Evolutionary conservation across 2,888 invertebrate genomes (phyloP).

Genomic region (Cryptus armator): DNA sequence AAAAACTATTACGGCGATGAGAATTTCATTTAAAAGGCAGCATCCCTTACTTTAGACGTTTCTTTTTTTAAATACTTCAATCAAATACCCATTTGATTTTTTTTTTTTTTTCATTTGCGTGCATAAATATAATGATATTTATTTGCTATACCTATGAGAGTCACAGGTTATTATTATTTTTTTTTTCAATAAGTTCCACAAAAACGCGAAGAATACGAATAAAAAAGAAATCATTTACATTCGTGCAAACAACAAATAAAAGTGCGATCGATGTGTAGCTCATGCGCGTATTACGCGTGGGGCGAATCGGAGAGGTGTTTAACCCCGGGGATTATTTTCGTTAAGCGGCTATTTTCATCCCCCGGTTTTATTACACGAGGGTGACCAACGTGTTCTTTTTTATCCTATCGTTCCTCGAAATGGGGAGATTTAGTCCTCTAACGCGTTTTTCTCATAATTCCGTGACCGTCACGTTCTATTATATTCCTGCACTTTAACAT

Average conservation of each 20-base stretch:
- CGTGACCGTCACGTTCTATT: conserved; percentile 46
- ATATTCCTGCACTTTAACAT: not conserved
- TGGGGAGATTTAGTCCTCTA: conserved; percentile 20
- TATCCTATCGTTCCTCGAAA: conserved; percentile 29
- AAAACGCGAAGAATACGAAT: not conserved
- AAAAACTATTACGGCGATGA: conserved; percentile 42
- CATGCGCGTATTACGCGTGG: conserved; percentile 4
- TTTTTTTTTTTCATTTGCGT: not conserved
- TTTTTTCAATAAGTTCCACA: not conserved
- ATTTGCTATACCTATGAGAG: too few relatives aligned
- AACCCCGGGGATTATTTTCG: conserved; percentile 47
- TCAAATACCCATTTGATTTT: not conserved
- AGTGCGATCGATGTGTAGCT: not conserved
- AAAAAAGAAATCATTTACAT: conserved; percentile 9
- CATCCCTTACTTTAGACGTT: not conserved
- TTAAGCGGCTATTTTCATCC: conserved; percentile 45
- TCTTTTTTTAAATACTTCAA: too few relatives aligned
- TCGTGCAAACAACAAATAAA: conserved; percentile 24
- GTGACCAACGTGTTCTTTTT: conserved; percentile 56
- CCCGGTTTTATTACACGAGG: conserved; percentile 40
- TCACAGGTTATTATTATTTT: too few relatives aligned
- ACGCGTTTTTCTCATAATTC: conserved; percentile 56
- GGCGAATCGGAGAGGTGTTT: conserved; percentile 33
- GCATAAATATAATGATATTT: too few relatives aligned
- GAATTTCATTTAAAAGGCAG: conserved; percentile 30